Base-by-base conservation (phyloP, 2,113 vertebrate genomes). In the Hippocampus abdominalis region DNA sequence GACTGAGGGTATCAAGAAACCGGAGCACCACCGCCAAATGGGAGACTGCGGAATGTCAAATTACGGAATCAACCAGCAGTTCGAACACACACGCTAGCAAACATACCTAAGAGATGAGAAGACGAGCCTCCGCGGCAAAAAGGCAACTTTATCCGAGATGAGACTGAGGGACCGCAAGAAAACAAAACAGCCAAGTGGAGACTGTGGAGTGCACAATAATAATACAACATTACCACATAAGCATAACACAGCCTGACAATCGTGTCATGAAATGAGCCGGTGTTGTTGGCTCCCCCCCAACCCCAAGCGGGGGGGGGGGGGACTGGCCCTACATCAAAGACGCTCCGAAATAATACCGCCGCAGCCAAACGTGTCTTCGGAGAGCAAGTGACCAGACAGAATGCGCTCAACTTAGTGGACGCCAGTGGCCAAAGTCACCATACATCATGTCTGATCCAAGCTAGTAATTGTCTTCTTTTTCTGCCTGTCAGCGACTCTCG, bases 381-480 rank as follows among this genome's bases (percentile, higher is more conserved):
- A 25, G 54, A 56, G 21, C 54, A 56, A 56, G 12, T 27, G 54
- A 25, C 54, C 54, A 56, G 23, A 56, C 54, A 25, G 54, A 56
- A 56, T 25, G 13, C 5, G 56, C 56, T 59, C 18, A 23, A 42
- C 61, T 40, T 63, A 21, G 54, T 56, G 32, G 59, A 39, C 36
- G 18, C 32, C 60, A 62, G 29, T 62, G 36, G 61, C 20, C 7
- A 63, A 63, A 42, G 36, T 40, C 61, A 11, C 20, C 20, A 40
- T 63, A 40, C 20, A 40, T 63, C 61, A n/a, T 63, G 36, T 63
- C 36, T 13, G 60, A 62, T 20, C 16, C 61, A n/a, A 63, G 61
- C 61, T 63, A 63, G 36, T n/a, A 63, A 63, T 63, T 42, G 60
- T 63, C 36, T 42, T 63, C 36, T 63, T 59, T 59, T 59, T 29